Evolutionary conservation across 2,113 vertebrate genomes (phyloP), one percentile per base, ranked within the genome.

Genomic region (Podarcis raffonei): DNA sequence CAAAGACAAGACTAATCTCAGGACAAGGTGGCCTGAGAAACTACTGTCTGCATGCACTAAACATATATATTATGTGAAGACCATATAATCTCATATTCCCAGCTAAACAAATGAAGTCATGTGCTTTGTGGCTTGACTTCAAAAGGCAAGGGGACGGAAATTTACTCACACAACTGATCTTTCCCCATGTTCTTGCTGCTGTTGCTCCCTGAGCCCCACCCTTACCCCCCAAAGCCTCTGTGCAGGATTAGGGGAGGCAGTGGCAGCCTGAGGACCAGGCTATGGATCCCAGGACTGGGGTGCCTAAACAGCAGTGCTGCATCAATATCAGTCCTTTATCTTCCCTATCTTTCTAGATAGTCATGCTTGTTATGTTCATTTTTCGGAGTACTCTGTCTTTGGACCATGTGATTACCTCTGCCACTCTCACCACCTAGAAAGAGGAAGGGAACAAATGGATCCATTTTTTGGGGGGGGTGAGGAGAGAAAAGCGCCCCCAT

Each of bases 1-100:
- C 74, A 80, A 89, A 84, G 25, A 69, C 25, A 69, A 84, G 32
- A 11, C 81, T 76, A 81, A 84, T 83, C 91, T 66, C 35, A 48
- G 68, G 77, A 78, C 39, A 91, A n/a, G 15, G 37, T 4, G 86
- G 81, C 65, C 75, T 2, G 6, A 59, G 79, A 74, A n/a, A 48
- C 53, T 77, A 27, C 69, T 59, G 77, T 30, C 39, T 53, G 39
- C 25, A 57, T 20, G 42, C 30, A 18, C 77, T 65, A 68, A 85
- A 59, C 2, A 66, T 23, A 27, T 59, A n/a, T 57, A 59, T 23
- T 42, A 42, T 85, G 32, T 74, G 53, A 39, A 13, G 37, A 32
- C 65, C 20, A 72, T 86, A 30, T 42, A 25, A 82, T 91, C 48
- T 71, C 86, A 25, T 74, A 23, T 62, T 85, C 39, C 57, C 35